Percentiles rank a stretch among this genome's conserved stretches.
Evolutionary conservation across 2,888 invertebrate genomes (phyloP).

Genomic region (Cheilosia pagana): DNA sequence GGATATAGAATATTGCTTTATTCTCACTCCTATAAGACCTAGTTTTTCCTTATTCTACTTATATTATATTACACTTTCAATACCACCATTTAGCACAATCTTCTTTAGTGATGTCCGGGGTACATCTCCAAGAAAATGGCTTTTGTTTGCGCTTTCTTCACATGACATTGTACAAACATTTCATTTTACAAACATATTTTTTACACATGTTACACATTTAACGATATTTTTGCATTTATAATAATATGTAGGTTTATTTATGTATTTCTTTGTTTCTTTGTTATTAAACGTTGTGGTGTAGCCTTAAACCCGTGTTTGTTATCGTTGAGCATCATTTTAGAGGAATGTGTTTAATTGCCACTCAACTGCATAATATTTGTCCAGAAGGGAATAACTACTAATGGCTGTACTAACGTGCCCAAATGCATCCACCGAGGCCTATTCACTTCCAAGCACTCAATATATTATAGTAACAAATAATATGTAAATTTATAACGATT

Average conservation of each 20-base stretch:
- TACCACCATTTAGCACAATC: too few species aligned
- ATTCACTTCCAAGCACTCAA: neutral
- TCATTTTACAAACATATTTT: constrained; percentile 17
- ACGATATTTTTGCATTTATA: constrained; percentile 1
- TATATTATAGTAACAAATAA: neutral
- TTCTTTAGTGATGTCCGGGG: too few species aligned
- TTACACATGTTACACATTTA: constrained; percentile 3
- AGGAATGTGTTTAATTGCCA: constrained; percentile 20
- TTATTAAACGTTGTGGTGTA: constrained; percentile 47
- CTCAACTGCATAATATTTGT: constrained; percentile 9
- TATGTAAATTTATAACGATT: constrained; percentile 53
- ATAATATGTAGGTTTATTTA: constrained; percentile 27
- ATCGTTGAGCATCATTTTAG: constrained; percentile 42
- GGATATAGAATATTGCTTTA: too few species aligned
- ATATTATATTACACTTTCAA: neutral
- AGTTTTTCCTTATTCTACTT: neutral
- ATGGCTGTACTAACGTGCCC: neutral
- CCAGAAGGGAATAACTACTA: constrained; percentile 20
- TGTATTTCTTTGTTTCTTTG: constrained; percentile 51
- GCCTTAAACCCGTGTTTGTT: constrained; percentile 35
- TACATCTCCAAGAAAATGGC: too few species aligned
- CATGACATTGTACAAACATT: constrained; percentile 36
- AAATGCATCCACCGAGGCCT: neutral
- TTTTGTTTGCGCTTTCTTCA: neutral
- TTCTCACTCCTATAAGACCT: too few species aligned